phyloP scores from a whole-genome alignment of 2,888 invertebrate species.

The Keiferia lycopersicella region DNA sequence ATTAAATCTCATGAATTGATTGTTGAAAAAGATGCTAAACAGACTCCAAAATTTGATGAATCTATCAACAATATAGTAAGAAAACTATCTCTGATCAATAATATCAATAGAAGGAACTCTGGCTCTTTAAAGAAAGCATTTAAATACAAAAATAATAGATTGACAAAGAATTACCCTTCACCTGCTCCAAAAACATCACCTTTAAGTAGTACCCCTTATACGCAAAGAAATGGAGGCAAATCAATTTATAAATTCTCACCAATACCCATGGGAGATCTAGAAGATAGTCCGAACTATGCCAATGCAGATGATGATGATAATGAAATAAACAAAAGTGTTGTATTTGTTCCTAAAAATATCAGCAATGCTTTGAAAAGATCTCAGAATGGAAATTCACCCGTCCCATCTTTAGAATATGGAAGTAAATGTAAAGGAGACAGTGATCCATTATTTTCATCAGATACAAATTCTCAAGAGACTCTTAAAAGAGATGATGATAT shows the following conservation, averaged over 20 bases:
- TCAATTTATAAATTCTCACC: constrained; percentile 72
- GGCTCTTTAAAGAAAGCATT: constrained; percentile 40
- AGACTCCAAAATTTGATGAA: constrained; percentile 49
- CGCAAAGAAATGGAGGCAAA: constrained; percentile 62
- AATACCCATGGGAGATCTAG: constrained; percentile 46
- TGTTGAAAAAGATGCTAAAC: constrained; percentile 53
- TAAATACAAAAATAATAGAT: constrained; percentile 42
- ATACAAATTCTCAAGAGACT: constrained; percentile 15
- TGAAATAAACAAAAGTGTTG: constrained; percentile 38
- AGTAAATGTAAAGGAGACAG: constrained; percentile 14
- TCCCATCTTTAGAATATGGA: constrained; percentile 17
- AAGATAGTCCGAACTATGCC: constrained; percentile 43
- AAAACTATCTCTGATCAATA: constrained; percentile 53
- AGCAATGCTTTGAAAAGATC: constrained; percentile 2
- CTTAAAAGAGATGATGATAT: background rate
- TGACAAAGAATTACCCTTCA: constrained; percentile 46
- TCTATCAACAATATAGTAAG: constrained; percentile 64
- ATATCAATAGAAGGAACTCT: constrained; percentile 40
- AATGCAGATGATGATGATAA: constrained; percentile 46
- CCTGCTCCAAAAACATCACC: constrained; percentile 54
- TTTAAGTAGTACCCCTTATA: constrained; percentile 68
- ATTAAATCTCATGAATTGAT: constrained; percentile 57
- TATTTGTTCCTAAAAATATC: constrained; percentile 32
- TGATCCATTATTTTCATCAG: constrained; percentile 24
- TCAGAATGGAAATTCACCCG: constrained; percentile 12